A percentile compares a stretch with the other conserved stretches of the same genome.
Evolutionary conservation across 35 echinoderm and acorn worm species (phyloP).

Genomic region (Heliocidaris erythrogramma): DNA sequence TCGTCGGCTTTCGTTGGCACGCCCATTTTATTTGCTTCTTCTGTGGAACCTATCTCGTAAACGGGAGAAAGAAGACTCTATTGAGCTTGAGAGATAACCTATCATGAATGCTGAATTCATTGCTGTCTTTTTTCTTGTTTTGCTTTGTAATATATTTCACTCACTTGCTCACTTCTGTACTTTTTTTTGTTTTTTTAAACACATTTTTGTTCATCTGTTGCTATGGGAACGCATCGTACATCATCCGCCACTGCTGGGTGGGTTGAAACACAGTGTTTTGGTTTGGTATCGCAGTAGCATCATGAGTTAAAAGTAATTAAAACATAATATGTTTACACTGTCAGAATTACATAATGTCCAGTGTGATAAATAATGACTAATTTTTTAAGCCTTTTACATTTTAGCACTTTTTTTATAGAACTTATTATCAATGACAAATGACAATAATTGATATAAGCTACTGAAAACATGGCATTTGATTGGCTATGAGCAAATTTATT

Average conservation of each 20-base stretch:
- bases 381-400: too few relatives aligned
- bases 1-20: neutral
- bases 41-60: neutral
- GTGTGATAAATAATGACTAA: too few relatives aligned
- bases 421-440: too few relatives aligned
- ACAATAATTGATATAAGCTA: too few relatives aligned
- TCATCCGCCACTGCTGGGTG: neutral
- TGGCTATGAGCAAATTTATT: too few relatives aligned
- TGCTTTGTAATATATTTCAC: constrained; percentile 36
- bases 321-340: too few relatives aligned
- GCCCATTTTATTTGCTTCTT: neutral
- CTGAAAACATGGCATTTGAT: too few relatives aligned
- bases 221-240: neutral
- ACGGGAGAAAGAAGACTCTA: neutral
- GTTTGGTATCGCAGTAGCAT: too few relatives aligned
- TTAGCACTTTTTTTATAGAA: too few relatives aligned
- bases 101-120: neutral
- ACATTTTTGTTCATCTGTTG: neutral
- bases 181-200: neutral
- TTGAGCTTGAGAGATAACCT: neutral
- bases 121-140: constrained; percentile 22
- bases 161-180: neutral
- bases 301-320: too few relatives aligned
- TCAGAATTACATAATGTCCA: too few relatives aligned
- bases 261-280: too few relatives aligned